phyloP scores from a whole-genome alignment of 2,888 invertebrate genomes.

The Tuberolachnus salignus region DNA sequence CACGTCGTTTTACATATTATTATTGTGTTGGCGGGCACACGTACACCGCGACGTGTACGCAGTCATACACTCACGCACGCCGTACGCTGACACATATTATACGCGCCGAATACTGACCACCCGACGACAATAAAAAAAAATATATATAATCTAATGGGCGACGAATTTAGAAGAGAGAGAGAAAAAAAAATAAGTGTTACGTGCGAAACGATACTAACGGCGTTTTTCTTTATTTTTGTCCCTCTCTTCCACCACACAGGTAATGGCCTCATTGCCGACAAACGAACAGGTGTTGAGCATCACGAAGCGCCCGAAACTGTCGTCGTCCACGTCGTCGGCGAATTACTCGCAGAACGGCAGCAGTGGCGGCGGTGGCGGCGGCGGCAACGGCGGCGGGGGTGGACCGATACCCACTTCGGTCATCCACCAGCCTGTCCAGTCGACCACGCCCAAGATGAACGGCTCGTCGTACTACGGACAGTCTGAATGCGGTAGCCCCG shows the following conservation, averaged over 20 bases:
- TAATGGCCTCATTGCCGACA: slow-evolving; percentile 82
- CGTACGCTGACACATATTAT: too few relatives aligned
- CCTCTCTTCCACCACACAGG: slow-evolving; percentile 61
- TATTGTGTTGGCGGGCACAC: too few relatives aligned
- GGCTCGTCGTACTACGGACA: slow-evolving; percentile 37
- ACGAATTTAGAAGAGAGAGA: too few relatives aligned
- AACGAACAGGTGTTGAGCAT: slow-evolving; percentile 84
- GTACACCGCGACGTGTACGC: too few relatives aligned
- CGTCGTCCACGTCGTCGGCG: slow-evolving; percentile 60
- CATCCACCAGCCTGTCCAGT: slow-evolving; percentile 67
- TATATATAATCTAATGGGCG: too few relatives aligned
- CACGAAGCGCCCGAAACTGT: slow-evolving; percentile 74
- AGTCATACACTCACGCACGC: too few relatives aligned
- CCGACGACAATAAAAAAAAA: too few relatives aligned
- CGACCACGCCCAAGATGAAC: slow-evolving; percentile 51
- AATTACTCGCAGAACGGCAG: slow-evolving; percentile 58
- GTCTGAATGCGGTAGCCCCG: slow-evolving; percentile 36
- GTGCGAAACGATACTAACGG: background rate
- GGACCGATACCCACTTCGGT: slow-evolving; percentile 68
- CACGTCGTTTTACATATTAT: too few relatives aligned
- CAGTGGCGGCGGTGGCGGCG: slow-evolving; percentile 52
- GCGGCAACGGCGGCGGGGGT: slow-evolving; percentile 57
- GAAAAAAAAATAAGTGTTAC: too few relatives aligned
- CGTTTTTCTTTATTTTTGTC: slow-evolving; percentile 10
- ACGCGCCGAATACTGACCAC: too few relatives aligned